Percentiles rank a stretch among this genome's conserved stretches.
These are phyloP conservation scores for Furcula furcula DNA, from an alignment of 2,888 invertebrate genomes.

Conservation along the genomic window DNA sequence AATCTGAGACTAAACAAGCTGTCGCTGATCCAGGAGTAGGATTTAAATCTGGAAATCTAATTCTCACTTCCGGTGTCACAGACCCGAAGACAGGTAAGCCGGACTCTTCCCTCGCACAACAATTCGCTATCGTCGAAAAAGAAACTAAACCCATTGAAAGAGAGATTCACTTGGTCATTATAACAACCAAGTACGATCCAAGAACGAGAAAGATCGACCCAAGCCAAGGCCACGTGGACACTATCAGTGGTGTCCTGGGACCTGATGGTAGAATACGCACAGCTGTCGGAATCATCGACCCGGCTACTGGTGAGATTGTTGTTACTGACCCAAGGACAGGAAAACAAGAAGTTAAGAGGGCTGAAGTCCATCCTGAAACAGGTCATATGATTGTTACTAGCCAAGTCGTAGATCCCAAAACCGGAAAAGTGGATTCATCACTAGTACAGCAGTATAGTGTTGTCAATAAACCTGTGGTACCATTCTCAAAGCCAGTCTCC, in stretches of 20 bases:
- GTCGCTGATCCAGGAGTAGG: constrained; percentile 63
- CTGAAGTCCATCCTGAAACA: constrained; percentile 77
- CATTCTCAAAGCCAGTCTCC: constrained; percentile 59
- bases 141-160: constrained; percentile 63
- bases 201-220: constrained; percentile 73
- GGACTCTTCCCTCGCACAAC: constrained; percentile 79
- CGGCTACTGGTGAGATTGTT: constrained; percentile 79
- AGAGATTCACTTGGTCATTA: constrained; percentile 82
- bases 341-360: constrained; percentile 81
- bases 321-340: constrained; percentile 71
- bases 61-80: constrained; percentile 77
- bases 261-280: constrained; percentile 78
- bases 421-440: constrained; percentile 83
- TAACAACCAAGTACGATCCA: constrained; percentile 83
- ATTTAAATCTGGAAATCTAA: constrained; percentile 73
- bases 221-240: constrained; percentile 66
- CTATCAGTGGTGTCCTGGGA: constrained; percentile 82
- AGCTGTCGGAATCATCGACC: constrained; percentile 85
- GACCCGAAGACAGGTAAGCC: constrained; percentile 82
- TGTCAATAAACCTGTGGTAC: constrained; percentile 67
- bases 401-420: constrained; percentile 79
- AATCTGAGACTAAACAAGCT: constrained; percentile 81
- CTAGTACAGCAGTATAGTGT: constrained; percentile 75
- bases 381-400: constrained; percentile 81
- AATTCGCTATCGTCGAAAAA: constrained; percentile 76